Evolutionary conservation across 2,797 vertebrate genomes (phyloP), one percentile per base, ranked within the genome.

Genomic region (Pachyuromys duprasi): DNA sequence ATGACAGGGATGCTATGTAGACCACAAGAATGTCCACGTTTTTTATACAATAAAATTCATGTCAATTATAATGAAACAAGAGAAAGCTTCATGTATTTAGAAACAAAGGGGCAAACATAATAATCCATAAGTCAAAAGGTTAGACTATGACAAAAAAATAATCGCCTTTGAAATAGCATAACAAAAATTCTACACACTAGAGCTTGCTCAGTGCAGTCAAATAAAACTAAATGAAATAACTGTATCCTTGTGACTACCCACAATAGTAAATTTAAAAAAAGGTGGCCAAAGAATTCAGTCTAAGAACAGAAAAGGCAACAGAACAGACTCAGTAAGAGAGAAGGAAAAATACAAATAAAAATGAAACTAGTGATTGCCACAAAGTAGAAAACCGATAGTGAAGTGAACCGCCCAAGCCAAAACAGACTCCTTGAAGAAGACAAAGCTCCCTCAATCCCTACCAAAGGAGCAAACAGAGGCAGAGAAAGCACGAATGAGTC

Each of bases 361-460:
- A 90, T 81, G 24, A 95, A 94, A 72, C 18, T 60, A 91, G 86
- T 83, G 95, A 81, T 86, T 39, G 67, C 5, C 78, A 62, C 91
- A 57, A 89, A 97, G 84, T 88, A 86, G 53, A 84, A 96, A 96
- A 91, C 33, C 82, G 70, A n/a, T 6, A 69, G 60, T 49, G 72
- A 62, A 79, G 76, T 92, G 78, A 92, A 70, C 60, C 60, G 57
- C 53, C 4, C 49, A 92, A 95, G 74, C 33, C 75, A 87, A 95
- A 90, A 45, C 15, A 42, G 20, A 81, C 31, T 91, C 24, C 90
- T 84, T 91, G 55, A 89, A 95, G 89, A 80, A 72, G 78, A 76
- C 33, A 76, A 42, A 78, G 8, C 26, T 72, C 75, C 72, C 3
- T 2, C 0, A 53, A 15, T 57, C 49, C 60, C 70, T 53, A 92